Percentiles rank a stretch among this genome's conserved stretches.
Evolutionary conservation across 2,113 vertebrate species (phyloP).

Genomic region (Colossoma macropomum): DNA sequence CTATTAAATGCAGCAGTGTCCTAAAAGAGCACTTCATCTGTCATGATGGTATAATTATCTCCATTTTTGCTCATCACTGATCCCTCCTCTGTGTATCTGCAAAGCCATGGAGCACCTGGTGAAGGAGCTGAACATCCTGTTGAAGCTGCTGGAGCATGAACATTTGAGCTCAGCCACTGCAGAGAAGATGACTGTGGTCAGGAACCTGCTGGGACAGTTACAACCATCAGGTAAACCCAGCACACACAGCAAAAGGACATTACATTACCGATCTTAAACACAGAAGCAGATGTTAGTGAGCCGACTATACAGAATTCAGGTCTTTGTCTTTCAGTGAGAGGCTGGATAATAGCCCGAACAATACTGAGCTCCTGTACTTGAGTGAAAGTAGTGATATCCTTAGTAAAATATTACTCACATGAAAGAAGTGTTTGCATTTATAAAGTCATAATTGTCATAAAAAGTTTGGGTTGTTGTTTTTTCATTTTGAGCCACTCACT

Average conservation of each 20-base stretch:
- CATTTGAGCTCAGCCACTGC: conserved; percentile 87
- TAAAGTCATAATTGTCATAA: no score
- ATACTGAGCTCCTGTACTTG: no score
- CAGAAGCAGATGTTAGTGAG: neutral
- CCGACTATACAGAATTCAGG: neutral
- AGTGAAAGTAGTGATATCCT: no score
- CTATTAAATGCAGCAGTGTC: neutral
- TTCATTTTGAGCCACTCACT: no score
- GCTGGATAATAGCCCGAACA: no score
- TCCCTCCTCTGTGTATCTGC: conserved; percentile 21
- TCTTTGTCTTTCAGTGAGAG: no score
- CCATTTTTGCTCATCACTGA: neutral
- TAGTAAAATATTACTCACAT: no score
- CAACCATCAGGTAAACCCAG: conserved; percentile 84
- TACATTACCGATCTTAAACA: neutral
- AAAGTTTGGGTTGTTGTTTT: no score
- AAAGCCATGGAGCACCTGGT: conserved; percentile 91
- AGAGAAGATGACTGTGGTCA: conserved; percentile 90
- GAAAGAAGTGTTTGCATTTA: no score
- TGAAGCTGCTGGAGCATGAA: conserved; percentile 93
- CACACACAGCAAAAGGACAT: neutral
- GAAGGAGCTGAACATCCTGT: conserved; percentile 86
- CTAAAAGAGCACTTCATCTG: neutral
- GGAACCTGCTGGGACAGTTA: conserved; percentile 87
- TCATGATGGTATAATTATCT: neutral